A percentile compares a stretch with the other conserved stretches of the same genome.
Conservation (phyloP, 2,113 vertebrate species). For the Tetrax tetrax region DNA sequence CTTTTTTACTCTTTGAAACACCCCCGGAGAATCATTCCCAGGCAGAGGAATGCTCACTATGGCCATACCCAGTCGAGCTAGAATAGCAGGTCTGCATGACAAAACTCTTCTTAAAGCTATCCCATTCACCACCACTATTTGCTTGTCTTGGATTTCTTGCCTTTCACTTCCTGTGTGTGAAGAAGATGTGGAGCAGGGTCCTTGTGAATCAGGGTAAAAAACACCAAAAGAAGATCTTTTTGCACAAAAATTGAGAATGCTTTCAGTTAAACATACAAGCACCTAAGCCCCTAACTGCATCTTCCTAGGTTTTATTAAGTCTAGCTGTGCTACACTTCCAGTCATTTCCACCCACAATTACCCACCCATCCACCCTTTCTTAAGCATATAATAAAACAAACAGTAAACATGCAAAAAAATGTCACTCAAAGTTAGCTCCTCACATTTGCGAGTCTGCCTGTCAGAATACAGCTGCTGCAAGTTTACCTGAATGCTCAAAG, state of each 20-base stretch:
- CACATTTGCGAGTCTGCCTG: conserved; percentile 18
- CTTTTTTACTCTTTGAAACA: conserved; percentile 67
- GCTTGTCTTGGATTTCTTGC: conserved; percentile 43
- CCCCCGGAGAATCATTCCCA: conserved; percentile 57
- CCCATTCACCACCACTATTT: conserved; percentile 24
- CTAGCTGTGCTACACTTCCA: background rate
- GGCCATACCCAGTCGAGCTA: conserved; percentile 37
- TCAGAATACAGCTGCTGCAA: conserved; percentile 62
- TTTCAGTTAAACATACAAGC: background rate
- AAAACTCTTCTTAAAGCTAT: conserved; percentile 61
- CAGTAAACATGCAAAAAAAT: background rate
- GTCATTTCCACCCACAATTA: background rate
- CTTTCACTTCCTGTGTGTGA: conserved; percentile 30
- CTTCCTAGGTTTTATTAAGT: conserved; percentile 8
- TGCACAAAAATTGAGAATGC: background rate
- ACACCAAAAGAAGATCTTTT: background rate
- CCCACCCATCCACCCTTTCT: background rate
- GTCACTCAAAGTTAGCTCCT: background rate
- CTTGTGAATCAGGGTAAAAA: background rate
- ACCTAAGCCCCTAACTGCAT: background rate
- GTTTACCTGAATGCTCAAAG: conserved; percentile 60
- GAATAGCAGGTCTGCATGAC: conserved; percentile 63
- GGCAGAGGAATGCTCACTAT: conserved; percentile 69
- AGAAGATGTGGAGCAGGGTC: background rate
- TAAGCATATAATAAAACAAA: background rate